Percentiles rank a stretch among this genome's conserved stretches.
These are phyloP conservation scores for Drosophila repletoides DNA, from an alignment of 1,140 invertebrate species.

Conservation along the genomic window DNA sequence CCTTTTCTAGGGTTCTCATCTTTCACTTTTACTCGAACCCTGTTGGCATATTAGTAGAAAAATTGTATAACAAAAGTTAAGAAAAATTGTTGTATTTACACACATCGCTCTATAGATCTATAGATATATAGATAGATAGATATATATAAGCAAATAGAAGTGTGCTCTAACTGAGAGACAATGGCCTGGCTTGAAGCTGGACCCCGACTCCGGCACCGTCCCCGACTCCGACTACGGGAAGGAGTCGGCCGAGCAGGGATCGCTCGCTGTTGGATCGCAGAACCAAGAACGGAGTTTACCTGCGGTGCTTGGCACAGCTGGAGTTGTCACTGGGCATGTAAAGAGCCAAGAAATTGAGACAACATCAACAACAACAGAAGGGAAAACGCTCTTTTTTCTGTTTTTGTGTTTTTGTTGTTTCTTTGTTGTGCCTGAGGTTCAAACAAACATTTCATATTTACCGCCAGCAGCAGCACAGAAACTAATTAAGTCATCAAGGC, in stretches of 20 bases:
- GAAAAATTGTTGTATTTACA: slow-evolving; percentile 52
- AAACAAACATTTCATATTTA: slow-evolving; percentile 63
- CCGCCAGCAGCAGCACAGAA: slow-evolving; percentile 50
- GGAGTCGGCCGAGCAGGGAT: slow-evolving; percentile 45
- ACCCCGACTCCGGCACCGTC: slow-evolving; percentile 19
- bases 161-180: slow-evolving; percentile 62
- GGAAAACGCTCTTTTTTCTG: slow-evolving; percentile 59
- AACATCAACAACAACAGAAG: slow-evolving; percentile 40
- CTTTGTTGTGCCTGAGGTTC: slow-evolving; percentile 4
- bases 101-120: slow-evolving; percentile 5
- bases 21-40: slow-evolving; percentile 55
- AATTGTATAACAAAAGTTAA: slow-evolving; percentile 79
- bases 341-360: slow-evolving; percentile 72
- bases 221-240: slow-evolving; percentile 11
- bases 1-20: slow-evolving; percentile 76
- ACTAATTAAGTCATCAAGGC: slow-evolving; percentile 75
- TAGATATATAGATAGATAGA: background rate
- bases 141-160: slow-evolving; percentile 46
- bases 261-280: slow-evolving; percentile 31
- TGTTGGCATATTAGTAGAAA: slow-evolving; percentile 72
- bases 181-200: slow-evolving; percentile 61
- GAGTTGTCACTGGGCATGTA: slow-evolving; percentile 82
- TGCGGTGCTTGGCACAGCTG: slow-evolving; percentile 75
- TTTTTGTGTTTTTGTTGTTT: slow-evolving; percentile 20
- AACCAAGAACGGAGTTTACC: too few relatives aligned